phyloP scores from a whole-genome alignment of 2,113 vertebrate genomes.

The Tyrannus savana region DNA sequence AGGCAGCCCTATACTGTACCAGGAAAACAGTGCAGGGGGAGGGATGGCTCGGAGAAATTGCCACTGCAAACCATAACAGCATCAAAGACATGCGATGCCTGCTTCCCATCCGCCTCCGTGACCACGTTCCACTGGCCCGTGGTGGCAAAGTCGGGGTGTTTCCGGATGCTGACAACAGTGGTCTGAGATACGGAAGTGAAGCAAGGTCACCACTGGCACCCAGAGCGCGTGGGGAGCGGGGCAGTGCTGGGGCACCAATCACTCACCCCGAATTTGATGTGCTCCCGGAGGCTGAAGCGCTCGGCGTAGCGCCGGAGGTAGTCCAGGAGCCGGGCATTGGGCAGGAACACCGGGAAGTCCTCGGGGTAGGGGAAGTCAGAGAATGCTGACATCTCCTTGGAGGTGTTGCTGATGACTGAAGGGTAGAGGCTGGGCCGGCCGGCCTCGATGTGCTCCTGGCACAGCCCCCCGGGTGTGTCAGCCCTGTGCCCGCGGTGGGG shows the following conservation, averaged over 20 bases:
- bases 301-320: conserved; percentile 81
- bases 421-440: conserved; percentile 79
- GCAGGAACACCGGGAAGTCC: conserved; percentile 86
- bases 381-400: conserved; percentile 90
- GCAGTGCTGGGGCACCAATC: fast-evolving
- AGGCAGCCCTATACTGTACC: conserved; percentile 52
- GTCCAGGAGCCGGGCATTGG: conserved; percentile 76
- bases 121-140: conserved; percentile 85
- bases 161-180: conserved; percentile 73
- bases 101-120: conserved; percentile 70
- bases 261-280: conserved; percentile 82
- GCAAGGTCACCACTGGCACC: fast-evolving
- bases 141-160: conserved; percentile 73
- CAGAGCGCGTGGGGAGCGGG: fast-evolving
- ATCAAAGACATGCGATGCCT: conserved; percentile 77
- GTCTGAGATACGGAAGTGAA: conserved; percentile 65
- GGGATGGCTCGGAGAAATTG: conserved; percentile 66
- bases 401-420: conserved; percentile 84
- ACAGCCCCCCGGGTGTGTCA: fast-evolving
- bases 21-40: conserved; percentile 80
- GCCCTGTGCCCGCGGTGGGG: fast-evolving
- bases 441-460: conserved; percentile 78
- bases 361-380: conserved; percentile 87
- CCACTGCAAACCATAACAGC: conserved; percentile 87
- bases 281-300: conserved; percentile 76